phyloP scores from a whole-genome alignment of 2,797 vertebrate species.

The Emydoidea blandingii region DNA sequence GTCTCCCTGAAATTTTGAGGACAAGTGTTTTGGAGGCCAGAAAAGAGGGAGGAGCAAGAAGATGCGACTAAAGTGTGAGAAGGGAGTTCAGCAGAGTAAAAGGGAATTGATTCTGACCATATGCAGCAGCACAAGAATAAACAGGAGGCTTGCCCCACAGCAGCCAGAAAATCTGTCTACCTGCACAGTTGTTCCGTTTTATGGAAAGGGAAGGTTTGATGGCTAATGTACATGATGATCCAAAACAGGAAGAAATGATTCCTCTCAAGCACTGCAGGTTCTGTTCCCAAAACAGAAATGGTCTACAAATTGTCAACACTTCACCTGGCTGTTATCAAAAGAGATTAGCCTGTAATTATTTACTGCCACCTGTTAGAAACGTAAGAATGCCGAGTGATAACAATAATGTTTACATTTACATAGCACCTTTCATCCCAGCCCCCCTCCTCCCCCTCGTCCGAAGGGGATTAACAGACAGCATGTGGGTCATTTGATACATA shows the following conservation, averaged over 20 bases:
- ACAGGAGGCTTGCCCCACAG: background rate
- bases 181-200: background rate
- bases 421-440: background rate
- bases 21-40: background rate
- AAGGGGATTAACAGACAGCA: conserved; percentile 2
- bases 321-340: background rate
- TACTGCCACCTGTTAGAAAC: conserved; percentile 44
- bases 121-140: background rate
- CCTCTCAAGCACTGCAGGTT: accelerated
- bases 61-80: background rate
- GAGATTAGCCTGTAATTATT: conserved; percentile 41
- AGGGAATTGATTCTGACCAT: background rate
- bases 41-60: background rate
- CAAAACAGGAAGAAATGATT: accelerated
- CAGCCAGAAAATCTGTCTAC: background rate
- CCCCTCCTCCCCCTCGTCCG: background rate
- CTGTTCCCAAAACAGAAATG: background rate
- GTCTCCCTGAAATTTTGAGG: background rate
- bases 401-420: background rate
- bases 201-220: background rate
- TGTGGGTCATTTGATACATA: background rate
- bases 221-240: accelerated
- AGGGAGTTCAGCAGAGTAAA: background rate
- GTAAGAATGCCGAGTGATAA: conserved; percentile 37
- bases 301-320: background rate